phyloP scores from a whole-genome alignment of 2,888 invertebrate genomes.

The Ptychoptera albimana region DNA sequence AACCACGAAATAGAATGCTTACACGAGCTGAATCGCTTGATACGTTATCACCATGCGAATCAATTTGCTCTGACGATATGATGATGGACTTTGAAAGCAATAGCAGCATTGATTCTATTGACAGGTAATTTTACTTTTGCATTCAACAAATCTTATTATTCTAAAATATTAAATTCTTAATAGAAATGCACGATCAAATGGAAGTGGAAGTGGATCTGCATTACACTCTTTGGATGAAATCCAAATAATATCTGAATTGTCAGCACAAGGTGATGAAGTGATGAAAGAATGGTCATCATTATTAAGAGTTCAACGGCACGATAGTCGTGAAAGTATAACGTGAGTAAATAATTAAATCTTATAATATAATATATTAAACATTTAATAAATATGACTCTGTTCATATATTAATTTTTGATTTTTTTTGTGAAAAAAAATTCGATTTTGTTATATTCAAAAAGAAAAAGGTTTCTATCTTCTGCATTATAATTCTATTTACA shows the following conservation, averaged over 20 bases:
- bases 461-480: too few species aligned
- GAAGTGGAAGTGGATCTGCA: conserved; percentile 31
- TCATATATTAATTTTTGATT: too few species aligned
- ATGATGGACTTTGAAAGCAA: conserved; percentile 68
- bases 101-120: conserved; percentile 30
- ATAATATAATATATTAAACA: background rate
- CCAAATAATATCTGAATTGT: conserved; percentile 32
- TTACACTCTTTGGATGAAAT: conserved; percentile 38
- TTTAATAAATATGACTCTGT: too few species aligned
- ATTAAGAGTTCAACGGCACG: conserved; percentile 28
- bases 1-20: conserved; percentile 28
- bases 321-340: conserved; percentile 24
- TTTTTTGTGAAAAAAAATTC: too few species aligned
- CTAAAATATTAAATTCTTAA: conserved; percentile 2
- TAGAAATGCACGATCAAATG: conserved; percentile 19
- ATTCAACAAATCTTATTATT: background rate
- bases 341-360: conserved; percentile 12
- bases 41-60: conserved; percentile 68
- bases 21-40: conserved; percentile 57
- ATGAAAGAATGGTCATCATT: conserved; percentile 40
- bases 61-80: conserved; percentile 72
- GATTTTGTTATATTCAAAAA: too few species aligned
- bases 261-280: conserved; percentile 34
- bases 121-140: conserved; percentile 16
- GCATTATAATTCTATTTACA: too few species aligned